These are phyloP conservation scores for Melieria picta DNA, from an alignment of 2,888 invertebrate genomes.

Conservation along the genomic window DNA sequence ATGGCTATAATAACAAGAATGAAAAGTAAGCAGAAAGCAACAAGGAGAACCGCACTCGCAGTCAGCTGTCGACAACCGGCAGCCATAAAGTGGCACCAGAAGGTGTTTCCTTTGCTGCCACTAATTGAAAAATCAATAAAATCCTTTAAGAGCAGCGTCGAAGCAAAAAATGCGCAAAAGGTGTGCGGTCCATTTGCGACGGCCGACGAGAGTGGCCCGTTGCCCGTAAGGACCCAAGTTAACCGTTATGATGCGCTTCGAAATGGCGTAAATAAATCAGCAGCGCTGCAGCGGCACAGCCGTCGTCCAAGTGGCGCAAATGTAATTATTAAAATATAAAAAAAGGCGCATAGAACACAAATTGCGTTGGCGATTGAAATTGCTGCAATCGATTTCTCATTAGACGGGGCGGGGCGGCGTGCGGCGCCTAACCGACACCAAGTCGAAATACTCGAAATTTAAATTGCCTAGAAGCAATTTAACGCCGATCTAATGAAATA, in stretches of 20 bases:
- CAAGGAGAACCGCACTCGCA: too few species aligned
- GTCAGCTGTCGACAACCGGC: too few species aligned
- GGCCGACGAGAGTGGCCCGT: too few species aligned
- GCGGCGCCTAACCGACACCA: background rate
- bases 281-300: too few species aligned
- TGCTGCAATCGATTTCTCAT: conserved; percentile 58
- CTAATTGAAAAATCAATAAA: conserved; percentile 59
- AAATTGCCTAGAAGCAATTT: conserved; percentile 4
- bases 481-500: conserved; percentile 41
- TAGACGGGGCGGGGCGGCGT: conserved; percentile 28
- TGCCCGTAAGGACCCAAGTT: background rate
- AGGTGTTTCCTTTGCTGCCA: conserved; percentile 18
- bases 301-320: background rate
- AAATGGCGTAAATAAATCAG: conserved; percentile 30
- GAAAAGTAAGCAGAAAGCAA: too few species aligned
- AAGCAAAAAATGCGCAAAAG: background rate
- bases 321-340: conserved; percentile 4
- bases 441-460: conserved; percentile 7
- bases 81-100: background rate
- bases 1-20: too few species aligned
- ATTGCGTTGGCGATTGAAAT: conserved; percentile 46
- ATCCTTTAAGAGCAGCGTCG: background rate
- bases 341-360: background rate
- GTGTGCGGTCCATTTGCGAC: too few species aligned
- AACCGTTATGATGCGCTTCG: conserved; percentile 10